Conservation (phyloP, 2,113 vertebrate genomes). For the Trogon melanurus region DNA sequence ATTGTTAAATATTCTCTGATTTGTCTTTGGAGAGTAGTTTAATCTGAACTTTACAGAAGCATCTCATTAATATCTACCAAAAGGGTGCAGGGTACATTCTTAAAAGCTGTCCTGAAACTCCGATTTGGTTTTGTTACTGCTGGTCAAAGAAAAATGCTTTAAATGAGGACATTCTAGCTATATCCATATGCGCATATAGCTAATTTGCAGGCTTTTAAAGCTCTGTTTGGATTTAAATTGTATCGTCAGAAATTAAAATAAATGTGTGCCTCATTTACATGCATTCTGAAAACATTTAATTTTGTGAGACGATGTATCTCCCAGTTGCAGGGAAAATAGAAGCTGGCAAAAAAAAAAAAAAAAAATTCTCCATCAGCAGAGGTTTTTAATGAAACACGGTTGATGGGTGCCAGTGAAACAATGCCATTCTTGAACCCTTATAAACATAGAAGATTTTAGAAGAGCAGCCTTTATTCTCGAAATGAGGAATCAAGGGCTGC, state of each 20-base stretch:
- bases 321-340: constrained; percentile 13
- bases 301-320: not conserved
- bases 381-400: not conserved
- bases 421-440: not conserved
- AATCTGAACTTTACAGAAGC: not conserved
- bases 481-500: not conserved
- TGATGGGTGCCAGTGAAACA: constrained; percentile 5
- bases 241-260: constrained; percentile 49
- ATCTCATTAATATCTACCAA: not conserved
- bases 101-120: not conserved
- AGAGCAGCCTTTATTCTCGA: not conserved
- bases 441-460: not conserved
- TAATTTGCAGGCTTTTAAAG: constrained; percentile 24
- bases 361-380: not conserved
- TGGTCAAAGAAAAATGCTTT: not conserved
- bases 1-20: not conserved
- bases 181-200: not conserved
- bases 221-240: constrained; percentile 17
- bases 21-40: not conserved
- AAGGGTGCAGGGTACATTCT: not conserved
- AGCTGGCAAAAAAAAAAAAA: not conserved
- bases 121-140: not conserved
- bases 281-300: constrained; percentile 26
- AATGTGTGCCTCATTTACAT: constrained; percentile 34
- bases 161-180: not conserved